Conservation (phyloP, 92 coral and sea anemone species). For the Umimayanthus kanabou region DNA sequence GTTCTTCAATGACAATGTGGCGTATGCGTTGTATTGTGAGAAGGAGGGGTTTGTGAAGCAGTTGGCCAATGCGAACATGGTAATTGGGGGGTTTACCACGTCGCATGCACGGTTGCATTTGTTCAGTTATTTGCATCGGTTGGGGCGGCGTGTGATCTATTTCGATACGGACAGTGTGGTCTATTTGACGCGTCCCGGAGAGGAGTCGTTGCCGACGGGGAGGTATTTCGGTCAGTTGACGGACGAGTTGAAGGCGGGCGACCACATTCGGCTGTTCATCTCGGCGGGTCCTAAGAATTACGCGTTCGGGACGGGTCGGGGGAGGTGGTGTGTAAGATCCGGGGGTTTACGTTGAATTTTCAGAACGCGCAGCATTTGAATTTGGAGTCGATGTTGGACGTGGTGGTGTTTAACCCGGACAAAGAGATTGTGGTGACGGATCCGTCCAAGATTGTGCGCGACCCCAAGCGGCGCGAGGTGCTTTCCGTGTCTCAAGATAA, state of each 20-base stretch:
- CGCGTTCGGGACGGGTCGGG: background rate
- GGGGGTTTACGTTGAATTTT: background rate
- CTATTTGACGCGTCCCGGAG: background rate
- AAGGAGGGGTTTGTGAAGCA: no score
- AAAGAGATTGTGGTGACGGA: background rate
- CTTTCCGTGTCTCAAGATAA: background rate
- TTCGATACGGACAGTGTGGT: conserved; percentile 3
- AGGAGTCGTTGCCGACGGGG: background rate
- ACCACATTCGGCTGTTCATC: background rate
- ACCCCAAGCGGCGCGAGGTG: background rate
- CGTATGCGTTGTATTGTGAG: no score
- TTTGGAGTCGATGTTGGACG: background rate
- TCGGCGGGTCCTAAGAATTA: background rate
- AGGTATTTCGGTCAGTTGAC: background rate
- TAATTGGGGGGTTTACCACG: no score
- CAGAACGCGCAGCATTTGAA: background rate
- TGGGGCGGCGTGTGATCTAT: background rate
- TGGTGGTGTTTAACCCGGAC: background rate
- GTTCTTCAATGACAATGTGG: no score
- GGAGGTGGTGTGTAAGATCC: background rate
- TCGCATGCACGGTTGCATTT: background rate
- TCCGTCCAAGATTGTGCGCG: background rate
- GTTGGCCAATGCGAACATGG: no score
- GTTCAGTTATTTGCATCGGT: background rate
- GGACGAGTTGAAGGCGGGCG: background rate